phyloP scores from a whole-genome alignment of 2,797 vertebrate species.

The Coregonus suidteri region DNA sequence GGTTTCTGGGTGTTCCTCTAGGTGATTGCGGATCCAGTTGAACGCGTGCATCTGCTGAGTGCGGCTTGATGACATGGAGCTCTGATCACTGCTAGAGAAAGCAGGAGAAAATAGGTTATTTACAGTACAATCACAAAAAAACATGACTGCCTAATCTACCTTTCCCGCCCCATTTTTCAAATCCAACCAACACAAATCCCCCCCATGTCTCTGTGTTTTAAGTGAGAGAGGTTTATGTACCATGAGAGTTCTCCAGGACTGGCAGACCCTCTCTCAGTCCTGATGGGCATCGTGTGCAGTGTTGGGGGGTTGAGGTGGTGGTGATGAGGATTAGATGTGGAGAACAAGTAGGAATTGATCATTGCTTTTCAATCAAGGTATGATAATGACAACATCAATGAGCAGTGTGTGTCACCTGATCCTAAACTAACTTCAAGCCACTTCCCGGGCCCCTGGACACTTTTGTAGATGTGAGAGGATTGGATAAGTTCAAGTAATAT shows the following conservation, averaged over 20 bases:
- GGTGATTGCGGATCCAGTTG: constrained; percentile 94
- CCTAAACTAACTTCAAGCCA: background rate
- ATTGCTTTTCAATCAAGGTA: constrained; percentile 9
- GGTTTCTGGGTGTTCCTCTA: constrained; percentile 97
- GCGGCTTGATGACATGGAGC: constrained; percentile 91
- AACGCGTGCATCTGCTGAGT: constrained; percentile 97
- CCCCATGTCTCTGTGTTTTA: constrained; percentile 15
- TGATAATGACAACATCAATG: background rate
- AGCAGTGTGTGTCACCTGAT: background rate
- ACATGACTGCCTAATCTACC: background rate
- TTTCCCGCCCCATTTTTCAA: constrained; percentile 17
- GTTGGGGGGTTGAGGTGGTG: constrained; percentile 19
- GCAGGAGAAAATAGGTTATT: constrained; percentile 11
- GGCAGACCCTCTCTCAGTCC: constrained; percentile 22
- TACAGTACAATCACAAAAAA: background rate
- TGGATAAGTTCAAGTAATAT: background rate
- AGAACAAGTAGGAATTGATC: constrained; percentile 20
- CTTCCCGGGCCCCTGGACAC: background rate
- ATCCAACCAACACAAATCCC: background rate
- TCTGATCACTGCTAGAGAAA: constrained; percentile 82
- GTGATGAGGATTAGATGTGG: constrained; percentile 10
- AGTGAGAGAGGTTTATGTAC: constrained; percentile 23
- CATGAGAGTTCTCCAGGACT: constrained; percentile 28
- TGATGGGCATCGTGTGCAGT: constrained; percentile 21
- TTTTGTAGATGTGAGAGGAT: too few relatives aligned